Evolutionary conservation across 2,113 vertebrate genomes (phyloP).

Genomic region (Pterocles orientalis): DNA sequence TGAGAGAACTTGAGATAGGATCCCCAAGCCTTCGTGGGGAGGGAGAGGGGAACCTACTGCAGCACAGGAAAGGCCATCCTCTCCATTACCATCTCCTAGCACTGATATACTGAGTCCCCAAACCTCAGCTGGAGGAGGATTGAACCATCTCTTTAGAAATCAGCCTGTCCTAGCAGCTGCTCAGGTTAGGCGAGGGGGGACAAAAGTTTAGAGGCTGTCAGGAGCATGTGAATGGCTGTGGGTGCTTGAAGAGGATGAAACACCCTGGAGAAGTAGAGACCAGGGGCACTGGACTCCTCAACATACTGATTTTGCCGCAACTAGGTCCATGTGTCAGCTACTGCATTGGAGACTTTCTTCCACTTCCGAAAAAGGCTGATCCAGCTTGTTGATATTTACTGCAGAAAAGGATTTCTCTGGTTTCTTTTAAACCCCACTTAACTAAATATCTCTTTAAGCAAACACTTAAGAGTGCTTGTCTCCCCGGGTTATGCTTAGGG

Average conservation of each 20-base stretch:
- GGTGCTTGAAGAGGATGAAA: background rate
- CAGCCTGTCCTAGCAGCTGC: background rate
- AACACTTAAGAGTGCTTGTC: background rate
- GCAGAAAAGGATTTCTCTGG: background rate
- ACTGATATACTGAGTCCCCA: background rate
- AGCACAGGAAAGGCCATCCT: fast-evolving
- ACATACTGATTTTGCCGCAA: background rate
- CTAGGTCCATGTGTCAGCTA: fast-evolving
- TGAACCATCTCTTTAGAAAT: background rate
- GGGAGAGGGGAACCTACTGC: background rate
- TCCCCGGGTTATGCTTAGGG: background rate
- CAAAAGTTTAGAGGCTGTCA: background rate
- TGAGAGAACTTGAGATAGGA: slow-evolving; percentile 38
- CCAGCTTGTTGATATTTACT: background rate
- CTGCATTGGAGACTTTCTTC: background rate
- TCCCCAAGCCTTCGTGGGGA: background rate
- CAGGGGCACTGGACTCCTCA: background rate
- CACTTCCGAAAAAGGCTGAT: background rate
- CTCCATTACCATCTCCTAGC: background rate
- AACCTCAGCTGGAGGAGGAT: background rate
- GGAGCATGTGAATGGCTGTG: fast-evolving
- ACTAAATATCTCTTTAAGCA: background rate
- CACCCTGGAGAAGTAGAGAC: background rate
- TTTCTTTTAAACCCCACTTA: background rate
- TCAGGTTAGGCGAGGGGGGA: fast-evolving